phyloP scores from a whole-genome alignment of 2,113 vertebrate genomes.

The Nerophis ophidion region DNA sequence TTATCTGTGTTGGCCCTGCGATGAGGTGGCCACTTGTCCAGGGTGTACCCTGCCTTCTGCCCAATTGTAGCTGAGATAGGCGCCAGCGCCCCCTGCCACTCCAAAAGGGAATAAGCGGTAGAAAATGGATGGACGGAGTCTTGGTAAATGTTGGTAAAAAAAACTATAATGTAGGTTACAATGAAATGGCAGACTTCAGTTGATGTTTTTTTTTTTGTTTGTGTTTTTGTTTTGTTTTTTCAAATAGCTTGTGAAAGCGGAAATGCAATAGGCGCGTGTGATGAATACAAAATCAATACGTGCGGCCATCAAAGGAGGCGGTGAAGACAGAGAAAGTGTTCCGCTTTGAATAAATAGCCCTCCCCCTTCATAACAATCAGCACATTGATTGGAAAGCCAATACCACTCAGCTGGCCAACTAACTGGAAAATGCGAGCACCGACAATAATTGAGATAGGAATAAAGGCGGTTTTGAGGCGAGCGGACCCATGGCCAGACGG shows the following conservation, averaged over 20 bases:
- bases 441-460: constrained; percentile 59
- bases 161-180: too few relatives aligned
- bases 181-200: background rate
- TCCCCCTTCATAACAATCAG: constrained; percentile 49
- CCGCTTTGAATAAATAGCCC: constrained; percentile 55
- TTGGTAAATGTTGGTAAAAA: too few relatives aligned
- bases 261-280: constrained; percentile 52
- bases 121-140: too few relatives aligned
- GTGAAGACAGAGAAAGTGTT: constrained; percentile 39
- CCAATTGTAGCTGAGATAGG: too few relatives aligned
- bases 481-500: constrained; percentile 49
- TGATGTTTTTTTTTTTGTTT: constrained; percentile 34
- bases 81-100: too few relatives aligned
- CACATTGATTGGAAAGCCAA: constrained; percentile 69
- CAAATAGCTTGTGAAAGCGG: constrained; percentile 35
- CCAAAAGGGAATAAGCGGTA: too few relatives aligned
- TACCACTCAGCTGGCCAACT: constrained; percentile 38
- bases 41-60: too few relatives aligned
- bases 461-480: constrained; percentile 60
- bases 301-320: constrained; percentile 33
- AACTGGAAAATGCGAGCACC: constrained; percentile 26
- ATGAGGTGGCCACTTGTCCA: too few relatives aligned
- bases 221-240: constrained; percentile 29
- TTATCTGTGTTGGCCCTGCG: too few relatives aligned
- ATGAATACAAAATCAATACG: constrained; percentile 65